These are phyloP conservation scores for Nasalis larvatus DNA, from an alignment of 2,113 vertebrate species.

Conservation along the genomic window DNA sequence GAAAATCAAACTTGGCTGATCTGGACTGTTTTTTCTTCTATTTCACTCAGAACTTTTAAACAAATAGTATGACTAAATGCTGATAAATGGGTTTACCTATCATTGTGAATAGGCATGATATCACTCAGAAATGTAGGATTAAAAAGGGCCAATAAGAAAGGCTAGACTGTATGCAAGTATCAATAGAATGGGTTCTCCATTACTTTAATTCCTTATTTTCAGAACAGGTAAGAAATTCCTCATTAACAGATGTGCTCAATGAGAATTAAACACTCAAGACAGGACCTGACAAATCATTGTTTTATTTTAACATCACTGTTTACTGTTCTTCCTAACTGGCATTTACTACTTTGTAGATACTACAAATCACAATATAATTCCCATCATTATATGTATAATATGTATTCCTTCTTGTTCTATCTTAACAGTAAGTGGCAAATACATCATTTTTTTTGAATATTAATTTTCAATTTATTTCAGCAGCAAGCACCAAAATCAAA, in stretches of 20 bases:
- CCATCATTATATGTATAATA: neutral
- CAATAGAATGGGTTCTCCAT: neutral
- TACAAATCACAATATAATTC: neutral
- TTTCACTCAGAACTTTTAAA: neutral
- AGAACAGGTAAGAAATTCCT: neutral
- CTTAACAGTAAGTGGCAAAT: constrained; percentile 7
- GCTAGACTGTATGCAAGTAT: neutral
- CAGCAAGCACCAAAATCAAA: constrained; percentile 56
- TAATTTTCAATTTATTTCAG: constrained; percentile 30
- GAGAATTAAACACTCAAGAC: neutral
- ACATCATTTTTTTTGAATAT: neutral
- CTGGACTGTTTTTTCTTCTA: neutral
- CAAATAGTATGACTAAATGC: neutral
- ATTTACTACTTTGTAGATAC: neutral
- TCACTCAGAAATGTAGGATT: constrained; percentile 1
- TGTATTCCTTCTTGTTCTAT: neutral
- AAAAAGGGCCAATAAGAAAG: neutral
- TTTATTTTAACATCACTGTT: constrained; percentile 53
- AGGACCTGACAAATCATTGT: neutral
- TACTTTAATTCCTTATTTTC: neutral
- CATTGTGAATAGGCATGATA: neutral
- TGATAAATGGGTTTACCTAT: neutral
- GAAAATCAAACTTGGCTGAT: neutral
- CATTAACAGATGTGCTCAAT: neutral
- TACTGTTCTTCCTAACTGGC: neutral